Conservation (phyloP, 1,140 invertebrate genomes). For the Diuraphis noxia region DNA sequence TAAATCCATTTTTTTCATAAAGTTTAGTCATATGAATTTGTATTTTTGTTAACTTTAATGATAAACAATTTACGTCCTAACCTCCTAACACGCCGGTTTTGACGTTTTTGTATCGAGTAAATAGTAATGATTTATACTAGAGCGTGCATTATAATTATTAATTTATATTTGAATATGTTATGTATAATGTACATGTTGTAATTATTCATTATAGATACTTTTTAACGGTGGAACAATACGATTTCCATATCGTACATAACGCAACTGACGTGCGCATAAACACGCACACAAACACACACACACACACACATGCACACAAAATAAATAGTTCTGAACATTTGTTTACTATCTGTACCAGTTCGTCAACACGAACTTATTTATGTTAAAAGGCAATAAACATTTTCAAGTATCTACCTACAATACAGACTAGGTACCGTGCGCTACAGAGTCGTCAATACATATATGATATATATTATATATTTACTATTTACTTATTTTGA, state of each 20-base stretch:
- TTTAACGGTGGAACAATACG: neutral
- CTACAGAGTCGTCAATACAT: neutral
- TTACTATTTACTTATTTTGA: too few species aligned
- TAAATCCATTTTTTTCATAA: neutral
- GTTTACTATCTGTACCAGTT: neutral
- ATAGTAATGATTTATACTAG: neutral
- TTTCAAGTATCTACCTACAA: neutral
- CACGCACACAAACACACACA: neutral
- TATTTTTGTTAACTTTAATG: neutral
- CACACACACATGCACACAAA: neutral
- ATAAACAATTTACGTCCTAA: neutral
- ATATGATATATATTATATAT: too few species aligned
- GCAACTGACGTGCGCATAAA: too few species aligned
- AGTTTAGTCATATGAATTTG: neutral
- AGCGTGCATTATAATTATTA: neutral
- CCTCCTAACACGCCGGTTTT: neutral
- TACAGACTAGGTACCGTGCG: neutral
- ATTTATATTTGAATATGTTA: neutral
- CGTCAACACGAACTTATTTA: neutral
- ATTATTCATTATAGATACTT: neutral
- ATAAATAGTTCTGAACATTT: neutral
- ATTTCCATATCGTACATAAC: neutral
- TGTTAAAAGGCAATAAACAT: neutral
- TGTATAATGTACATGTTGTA: neutral
- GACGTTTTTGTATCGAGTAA: neutral